Evolutionary conservation across 2,113 vertebrate genomes (phyloP).

Genomic region (Cynocephalus volans): DNA sequence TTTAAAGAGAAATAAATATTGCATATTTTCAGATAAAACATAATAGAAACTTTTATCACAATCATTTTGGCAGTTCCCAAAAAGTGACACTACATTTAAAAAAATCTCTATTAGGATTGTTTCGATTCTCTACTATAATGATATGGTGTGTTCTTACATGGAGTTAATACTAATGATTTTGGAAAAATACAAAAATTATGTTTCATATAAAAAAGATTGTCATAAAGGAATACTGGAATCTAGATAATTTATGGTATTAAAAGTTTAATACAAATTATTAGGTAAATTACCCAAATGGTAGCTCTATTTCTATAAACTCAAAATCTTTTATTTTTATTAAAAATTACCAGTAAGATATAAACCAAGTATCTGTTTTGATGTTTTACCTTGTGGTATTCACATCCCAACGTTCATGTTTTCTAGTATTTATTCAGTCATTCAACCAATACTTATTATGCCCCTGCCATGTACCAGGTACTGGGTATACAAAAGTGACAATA

Average conservation of each 20-base stretch:
- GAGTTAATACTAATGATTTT: neutral
- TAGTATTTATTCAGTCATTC: neutral
- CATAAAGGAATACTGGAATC: neutral
- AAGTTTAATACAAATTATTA: neutral
- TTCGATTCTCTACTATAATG: too few relatives aligned
- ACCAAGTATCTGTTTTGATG: neutral
- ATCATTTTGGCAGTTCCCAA: too few relatives aligned
- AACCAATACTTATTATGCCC: neutral
- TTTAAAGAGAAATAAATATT: too few relatives aligned
- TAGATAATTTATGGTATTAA: neutral
- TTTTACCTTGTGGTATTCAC: neutral
- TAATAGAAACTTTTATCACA: too few relatives aligned
- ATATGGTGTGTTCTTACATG: neutral
- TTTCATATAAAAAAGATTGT: neutral
- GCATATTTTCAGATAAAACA: too few relatives aligned
- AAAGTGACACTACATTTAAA: too few relatives aligned
- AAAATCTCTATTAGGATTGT: too few relatives aligned
- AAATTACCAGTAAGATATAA: neutral
- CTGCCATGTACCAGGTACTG: neutral
- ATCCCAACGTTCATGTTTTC: neutral
- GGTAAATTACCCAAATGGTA: neutral
- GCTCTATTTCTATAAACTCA: neutral
- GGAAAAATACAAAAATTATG: neutral
- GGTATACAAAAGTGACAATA: neutral
- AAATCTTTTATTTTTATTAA: neutral